Percentiles rank a stretch among this genome's conserved stretches.
Evolutionary conservation across 2,113 vertebrate genomes (phyloP).

Genomic region (Neolamprologus caudopunctatus): DNA sequence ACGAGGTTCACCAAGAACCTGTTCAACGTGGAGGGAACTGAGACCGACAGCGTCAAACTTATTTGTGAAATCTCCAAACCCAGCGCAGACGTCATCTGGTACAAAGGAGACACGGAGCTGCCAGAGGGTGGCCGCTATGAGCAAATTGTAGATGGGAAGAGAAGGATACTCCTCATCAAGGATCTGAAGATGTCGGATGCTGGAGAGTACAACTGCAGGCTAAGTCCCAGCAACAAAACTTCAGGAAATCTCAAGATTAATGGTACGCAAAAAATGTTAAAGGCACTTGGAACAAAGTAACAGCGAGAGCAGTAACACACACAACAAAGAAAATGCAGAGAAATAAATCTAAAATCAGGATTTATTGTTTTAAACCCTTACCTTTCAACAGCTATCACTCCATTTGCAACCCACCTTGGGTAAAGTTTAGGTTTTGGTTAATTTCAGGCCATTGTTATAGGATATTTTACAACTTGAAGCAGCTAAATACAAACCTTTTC

Average conservation of each 20-base stretch:
- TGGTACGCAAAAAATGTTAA: slow-evolving; percentile 65
- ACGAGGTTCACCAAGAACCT: slow-evolving; percentile 93
- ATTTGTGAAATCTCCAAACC: slow-evolving; percentile 95
- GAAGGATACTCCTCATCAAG: slow-evolving; percentile 87
- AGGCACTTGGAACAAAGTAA: neutral
- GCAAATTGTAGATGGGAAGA: slow-evolving; percentile 83
- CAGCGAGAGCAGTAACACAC: neutral
- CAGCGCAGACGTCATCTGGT: slow-evolving; percentile 86
- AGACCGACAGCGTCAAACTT: slow-evolving; percentile 89
- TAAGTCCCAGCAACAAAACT: slow-evolving; percentile 77
- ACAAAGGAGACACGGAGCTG: slow-evolving; percentile 84
- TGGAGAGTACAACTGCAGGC: slow-evolving; percentile 85
- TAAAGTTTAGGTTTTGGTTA: neutral
- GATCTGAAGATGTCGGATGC: slow-evolving; percentile 81
- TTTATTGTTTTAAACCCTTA: neutral
- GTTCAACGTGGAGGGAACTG: slow-evolving; percentile 84
- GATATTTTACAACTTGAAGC: neutral
- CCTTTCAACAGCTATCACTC: neutral
- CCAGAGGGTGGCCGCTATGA: slow-evolving; percentile 90
- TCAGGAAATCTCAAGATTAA: slow-evolving; percentile 85
- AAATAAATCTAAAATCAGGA: neutral
- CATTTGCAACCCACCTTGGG: neutral
- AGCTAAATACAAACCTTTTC: neutral
- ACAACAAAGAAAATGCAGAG: neutral
- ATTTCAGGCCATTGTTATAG: neutral